phyloP scores from a whole-genome alignment of 1,140 invertebrate genomes.

The Arion vulgaris region DNA sequence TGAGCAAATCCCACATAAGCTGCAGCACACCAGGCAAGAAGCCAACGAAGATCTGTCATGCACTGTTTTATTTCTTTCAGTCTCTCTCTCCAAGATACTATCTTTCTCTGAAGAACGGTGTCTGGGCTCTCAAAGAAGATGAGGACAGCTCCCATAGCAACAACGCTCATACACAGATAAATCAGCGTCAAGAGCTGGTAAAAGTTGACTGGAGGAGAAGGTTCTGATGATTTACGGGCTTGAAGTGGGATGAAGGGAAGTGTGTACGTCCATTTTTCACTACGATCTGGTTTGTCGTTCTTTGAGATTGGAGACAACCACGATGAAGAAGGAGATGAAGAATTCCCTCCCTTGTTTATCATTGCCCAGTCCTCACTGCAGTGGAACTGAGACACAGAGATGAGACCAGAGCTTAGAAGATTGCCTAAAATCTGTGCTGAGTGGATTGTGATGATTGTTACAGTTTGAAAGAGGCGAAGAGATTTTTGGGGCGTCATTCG shows the following conservation, averaged over 20 bases:
- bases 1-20: constrained; percentile 46
- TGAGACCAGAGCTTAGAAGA: constrained; percentile 49
- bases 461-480: constrained; percentile 48
- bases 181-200: constrained; percentile 53
- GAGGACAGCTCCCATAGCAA: constrained; percentile 49
- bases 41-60: constrained; percentile 39
- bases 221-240: constrained; percentile 33
- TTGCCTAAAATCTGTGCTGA: constrained; percentile 53
- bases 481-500: constrained; percentile 43
- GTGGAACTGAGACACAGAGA: constrained; percentile 48
- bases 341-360: constrained; percentile 3
- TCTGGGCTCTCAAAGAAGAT: constrained; percentile 54
- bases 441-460: constrained; percentile 50
- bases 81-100: constrained; percentile 43
- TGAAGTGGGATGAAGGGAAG: constrained; percentile 50
- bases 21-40: constrained; percentile 43
- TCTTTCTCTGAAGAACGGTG: constrained; percentile 41
- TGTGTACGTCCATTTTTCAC: constrained; percentile 51
- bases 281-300: background rate
- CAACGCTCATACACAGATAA: constrained; percentile 49
- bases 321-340: background rate
- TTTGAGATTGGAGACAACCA: background rate
- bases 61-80: constrained; percentile 35
- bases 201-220: constrained; percentile 44
- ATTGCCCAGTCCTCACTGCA: constrained; percentile 44